Evolutionary conservation across 2,113 vertebrate genomes (phyloP).

Genomic region (Excalfactoria chinensis): DNA sequence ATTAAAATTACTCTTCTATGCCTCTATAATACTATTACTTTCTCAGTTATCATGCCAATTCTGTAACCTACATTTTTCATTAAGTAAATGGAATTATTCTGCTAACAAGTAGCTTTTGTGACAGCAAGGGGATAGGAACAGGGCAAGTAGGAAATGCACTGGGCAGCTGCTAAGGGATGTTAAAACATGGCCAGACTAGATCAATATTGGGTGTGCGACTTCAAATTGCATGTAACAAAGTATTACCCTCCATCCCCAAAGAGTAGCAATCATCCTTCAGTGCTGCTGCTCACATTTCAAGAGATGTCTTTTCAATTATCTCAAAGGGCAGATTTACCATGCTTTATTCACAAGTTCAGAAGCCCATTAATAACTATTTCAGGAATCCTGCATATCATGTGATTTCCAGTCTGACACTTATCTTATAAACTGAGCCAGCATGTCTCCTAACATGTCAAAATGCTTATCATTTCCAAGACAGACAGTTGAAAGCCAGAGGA

Average conservation of each 20-base stretch:
- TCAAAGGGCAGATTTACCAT: constrained; percentile 43
- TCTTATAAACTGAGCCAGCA: constrained; percentile 37
- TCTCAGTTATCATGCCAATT: not conserved
- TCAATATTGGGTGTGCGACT: not conserved
- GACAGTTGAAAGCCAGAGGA: constrained; percentile 29
- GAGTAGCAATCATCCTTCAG: not conserved
- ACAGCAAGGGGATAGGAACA: not conserved
- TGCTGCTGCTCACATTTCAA: constrained; percentile 22
- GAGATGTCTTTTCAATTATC: constrained; percentile 65
- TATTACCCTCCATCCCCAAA: not conserved
- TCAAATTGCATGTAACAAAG: not conserved
- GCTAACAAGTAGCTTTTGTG: not conserved
- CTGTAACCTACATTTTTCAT: not conserved
- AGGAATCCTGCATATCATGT: constrained; percentile 4
- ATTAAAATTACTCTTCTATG: not conserved
- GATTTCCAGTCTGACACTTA: constrained; percentile 21
- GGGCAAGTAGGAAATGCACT: not conserved
- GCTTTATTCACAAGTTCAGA: constrained; percentile 47
- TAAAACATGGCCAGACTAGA: not conserved
- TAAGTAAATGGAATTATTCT: not conserved
- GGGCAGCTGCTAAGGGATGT: not conserved
- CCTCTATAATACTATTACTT: not conserved
- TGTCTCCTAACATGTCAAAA: constrained; percentile 46
- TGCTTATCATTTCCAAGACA: constrained; percentile 48
- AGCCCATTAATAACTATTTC: constrained; percentile 64